Conservation (phyloP, 2,113 vertebrate genomes). For the Oryctolagus cuniculus region mOryCun1.1 NC_091440.1:7916001-7916500, state of each 20-base stretch:
- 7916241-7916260: background rate
- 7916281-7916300: background rate
- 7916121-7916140: conserved; percentile 14
- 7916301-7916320: background rate
- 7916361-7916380: background rate
- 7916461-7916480: background rate
- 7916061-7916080: background rate
- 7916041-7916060: conserved; percentile 21
- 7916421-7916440: background rate
- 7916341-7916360: background rate
- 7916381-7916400: background rate
- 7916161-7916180: background rate
- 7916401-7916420: background rate
- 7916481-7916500: background rate
- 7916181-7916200: background rate
- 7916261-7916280: background rate
- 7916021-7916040: background rate
- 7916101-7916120: background rate
- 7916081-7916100: background rate
- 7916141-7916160: conserved; percentile 17
- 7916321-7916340: background rate
- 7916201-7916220: background rate
- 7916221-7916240: background rate
- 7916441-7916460: background rate
- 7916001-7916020: background rate